Conservation (phyloP, 2,888 invertebrate species). For the Ochropleura leucogaster region DNA sequence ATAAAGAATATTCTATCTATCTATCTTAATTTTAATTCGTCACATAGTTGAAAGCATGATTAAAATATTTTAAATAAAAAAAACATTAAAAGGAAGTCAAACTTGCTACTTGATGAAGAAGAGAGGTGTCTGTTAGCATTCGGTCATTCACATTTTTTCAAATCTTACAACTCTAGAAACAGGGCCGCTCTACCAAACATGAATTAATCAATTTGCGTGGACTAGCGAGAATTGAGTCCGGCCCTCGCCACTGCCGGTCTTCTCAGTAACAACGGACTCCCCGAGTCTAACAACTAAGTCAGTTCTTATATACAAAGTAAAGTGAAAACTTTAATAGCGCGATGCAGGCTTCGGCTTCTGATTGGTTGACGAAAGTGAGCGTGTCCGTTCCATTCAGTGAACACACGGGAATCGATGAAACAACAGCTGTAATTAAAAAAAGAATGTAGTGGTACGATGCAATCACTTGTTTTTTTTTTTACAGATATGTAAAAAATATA, state of each 20-base stretch:
- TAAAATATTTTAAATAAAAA: too few relatives aligned
- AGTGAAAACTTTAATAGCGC: slow-evolving; percentile 74
- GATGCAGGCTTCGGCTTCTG: slow-evolving; percentile 69
- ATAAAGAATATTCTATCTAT: too few relatives aligned
- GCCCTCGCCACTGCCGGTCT: slow-evolving; percentile 88
- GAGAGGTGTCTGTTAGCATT: slow-evolving; percentile 78
- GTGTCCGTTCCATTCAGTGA: slow-evolving; percentile 61
- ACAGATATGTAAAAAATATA: neutral
- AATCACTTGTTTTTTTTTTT: neutral
- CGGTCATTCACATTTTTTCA: slow-evolving; percentile 71
- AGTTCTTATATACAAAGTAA: slow-evolving; percentile 64
- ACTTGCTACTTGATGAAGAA: slow-evolving; percentile 88
- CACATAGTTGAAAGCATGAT: too few relatives aligned
- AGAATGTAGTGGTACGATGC: neutral
- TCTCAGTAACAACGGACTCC: slow-evolving; percentile 88
- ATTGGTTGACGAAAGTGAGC: slow-evolving; percentile 74
- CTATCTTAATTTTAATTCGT: too few relatives aligned
- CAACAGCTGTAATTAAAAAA: slow-evolving; percentile 33
- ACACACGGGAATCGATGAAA: slow-evolving; percentile 36
- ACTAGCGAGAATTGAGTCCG: slow-evolving; percentile 87
- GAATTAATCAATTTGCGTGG: slow-evolving; percentile 77
- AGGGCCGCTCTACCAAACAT: slow-evolving; percentile 84
- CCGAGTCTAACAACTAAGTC: slow-evolving; percentile 51
- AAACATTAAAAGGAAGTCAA: slow-evolving; percentile 84
- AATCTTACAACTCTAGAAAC: slow-evolving; percentile 75